Percentiles rank a stretch among this genome's conserved stretches.
These are phyloP conservation scores for Tangara arthus DNA, from an alignment of 2,797 vertebrate genomes.

Conservation along the genomic window DNA sequence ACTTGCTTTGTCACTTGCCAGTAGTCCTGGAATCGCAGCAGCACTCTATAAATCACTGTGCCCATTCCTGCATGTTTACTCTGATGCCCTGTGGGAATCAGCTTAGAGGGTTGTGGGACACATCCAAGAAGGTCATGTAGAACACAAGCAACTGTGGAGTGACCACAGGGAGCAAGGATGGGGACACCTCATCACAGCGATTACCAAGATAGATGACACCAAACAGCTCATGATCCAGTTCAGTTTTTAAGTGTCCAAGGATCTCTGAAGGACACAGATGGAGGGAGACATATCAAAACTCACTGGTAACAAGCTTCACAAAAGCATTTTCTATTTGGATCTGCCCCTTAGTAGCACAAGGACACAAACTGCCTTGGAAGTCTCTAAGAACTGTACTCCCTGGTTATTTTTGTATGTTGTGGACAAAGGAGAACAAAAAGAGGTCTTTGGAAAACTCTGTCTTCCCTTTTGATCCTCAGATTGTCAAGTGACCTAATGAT, in stretches of 20 bases:
- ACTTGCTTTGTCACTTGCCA: background rate
- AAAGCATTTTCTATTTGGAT: background rate
- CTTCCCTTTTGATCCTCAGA: background rate
- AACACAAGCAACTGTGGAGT: background rate
- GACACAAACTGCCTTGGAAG: background rate
- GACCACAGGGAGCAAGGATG: background rate
- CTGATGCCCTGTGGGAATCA: background rate
- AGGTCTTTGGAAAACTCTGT: background rate
- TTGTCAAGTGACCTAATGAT: background rate
- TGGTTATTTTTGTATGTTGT: background rate
- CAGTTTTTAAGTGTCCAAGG: background rate
- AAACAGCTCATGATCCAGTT: background rate
- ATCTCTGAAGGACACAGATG: background rate
- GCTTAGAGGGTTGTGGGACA: background rate
- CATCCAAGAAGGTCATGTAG: background rate
- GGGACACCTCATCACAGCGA: background rate
- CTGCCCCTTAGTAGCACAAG: background rate
- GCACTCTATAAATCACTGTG: background rate
- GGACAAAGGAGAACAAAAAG: background rate
- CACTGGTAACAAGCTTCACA: background rate
- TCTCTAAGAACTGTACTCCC: background rate
- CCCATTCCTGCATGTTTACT: background rate
- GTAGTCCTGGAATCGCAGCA: background rate
- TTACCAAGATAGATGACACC: background rate
- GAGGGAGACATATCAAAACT: background rate